A percentile compares a stretch with the other conserved stretches of the same genome.
phyloP scores from a whole-genome alignment of 2,113 vertebrate genomes.

The Holacanthus passer region DNA sequence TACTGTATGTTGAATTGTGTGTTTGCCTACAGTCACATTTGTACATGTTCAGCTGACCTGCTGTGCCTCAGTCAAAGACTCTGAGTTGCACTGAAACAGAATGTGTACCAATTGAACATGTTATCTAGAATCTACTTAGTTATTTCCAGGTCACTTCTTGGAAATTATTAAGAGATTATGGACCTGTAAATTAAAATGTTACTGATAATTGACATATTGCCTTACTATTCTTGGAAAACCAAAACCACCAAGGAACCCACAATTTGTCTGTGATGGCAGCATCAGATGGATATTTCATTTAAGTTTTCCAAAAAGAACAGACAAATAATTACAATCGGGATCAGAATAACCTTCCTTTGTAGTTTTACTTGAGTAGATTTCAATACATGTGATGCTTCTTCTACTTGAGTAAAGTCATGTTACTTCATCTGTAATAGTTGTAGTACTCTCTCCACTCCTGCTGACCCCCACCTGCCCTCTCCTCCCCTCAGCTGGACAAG shows the following conservation, averaged over 20 bases:
- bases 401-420: neutral
- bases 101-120: neutral
- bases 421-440: neutral
- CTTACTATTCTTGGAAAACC: too few relatives aligned
- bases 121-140: neutral
- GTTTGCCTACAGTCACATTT: neutral
- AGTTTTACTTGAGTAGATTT: neutral
- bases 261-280: neutral
- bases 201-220: neutral
- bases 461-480: constrained; percentile 13
- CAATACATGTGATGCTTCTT: neutral
- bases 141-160: neutral
- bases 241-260: neutral
- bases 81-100: neutral
- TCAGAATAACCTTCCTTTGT: neutral
- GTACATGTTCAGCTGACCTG: neutral
- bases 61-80: neutral
- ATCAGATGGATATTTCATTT: neutral
- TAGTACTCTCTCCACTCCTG: neutral
- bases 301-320: neutral
- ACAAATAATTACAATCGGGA: neutral
- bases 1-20: neutral
- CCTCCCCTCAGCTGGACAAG: constrained; percentile 90
- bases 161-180: neutral
- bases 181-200: too few relatives aligned